Evolutionary conservation across 2,888 invertebrate species (phyloP), one percentile per base, ranked within the genome.

Genomic region (Andrena chrysosceles): DNA sequence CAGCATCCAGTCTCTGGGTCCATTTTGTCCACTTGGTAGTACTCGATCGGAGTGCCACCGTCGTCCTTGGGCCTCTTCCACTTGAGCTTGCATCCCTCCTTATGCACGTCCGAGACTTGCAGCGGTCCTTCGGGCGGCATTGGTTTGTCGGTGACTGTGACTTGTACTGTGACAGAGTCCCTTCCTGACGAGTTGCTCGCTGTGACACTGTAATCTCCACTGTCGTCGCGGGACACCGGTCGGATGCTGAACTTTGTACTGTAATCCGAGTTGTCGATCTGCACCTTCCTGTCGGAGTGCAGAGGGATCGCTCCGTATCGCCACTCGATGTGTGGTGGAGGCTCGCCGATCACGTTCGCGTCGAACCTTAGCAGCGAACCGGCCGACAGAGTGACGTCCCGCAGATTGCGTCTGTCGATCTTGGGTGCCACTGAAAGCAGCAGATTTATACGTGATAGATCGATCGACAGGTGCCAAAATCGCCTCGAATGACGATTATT

Each of bases 31-130:
- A 99, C 96, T 93, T 99, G 97, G 95, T 99, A 99, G 93, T 98
- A 98, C 92, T 98, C 98, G 93, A 99, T 98, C 48, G 99, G 99
- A 84, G 96, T 96, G 35, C 99, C 99, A 62, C 99, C 99, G 94
- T 99, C 99, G 94, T 99, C 99, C 92, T 97, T 96, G 1, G 99
- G 99, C 69, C 98, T 95, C 94, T 99, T 98, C 99, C 99, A 99
- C 93, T 98, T 98, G 80, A 99, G 96, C 84, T 98, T 98, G 89
- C 98, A 98, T 2, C 98, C 98, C 90, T 99, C 98, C 91, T 98
- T 98, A 94, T 97, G 98, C 6, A 99, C 96, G 93, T 99, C 98
- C 16, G 97, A 96, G 56, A 97, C 97, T 95, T 97, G 97, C 16
- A 99, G 93, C 10, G 99, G 99, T 89, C 99, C 99, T 94, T 98